Evolutionary conservation across 2,113 vertebrate genomes (phyloP).

Genomic region (Clarias gariepinus): DNA sequence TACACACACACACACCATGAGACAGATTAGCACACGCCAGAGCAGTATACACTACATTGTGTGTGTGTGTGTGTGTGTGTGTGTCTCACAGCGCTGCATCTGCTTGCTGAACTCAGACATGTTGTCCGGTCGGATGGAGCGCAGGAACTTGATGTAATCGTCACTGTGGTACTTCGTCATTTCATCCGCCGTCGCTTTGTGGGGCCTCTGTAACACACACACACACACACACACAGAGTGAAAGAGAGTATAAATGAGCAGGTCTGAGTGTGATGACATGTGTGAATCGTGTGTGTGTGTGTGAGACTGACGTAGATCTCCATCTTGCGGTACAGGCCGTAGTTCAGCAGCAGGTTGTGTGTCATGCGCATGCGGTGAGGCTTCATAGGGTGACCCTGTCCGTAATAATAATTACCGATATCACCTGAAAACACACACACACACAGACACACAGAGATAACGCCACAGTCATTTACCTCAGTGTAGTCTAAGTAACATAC

Average conservation of each 20-base stretch:
- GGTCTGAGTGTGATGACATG: too few species aligned
- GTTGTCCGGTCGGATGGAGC: constrained; percentile 96
- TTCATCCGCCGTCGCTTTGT: constrained; percentile 95
- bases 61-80: neutral
- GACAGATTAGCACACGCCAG: neutral
- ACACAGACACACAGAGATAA: neutral
- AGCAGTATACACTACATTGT: neutral
- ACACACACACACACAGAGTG: neutral
- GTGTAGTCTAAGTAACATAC: too few species aligned
- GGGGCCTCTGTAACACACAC: constrained; percentile 80
- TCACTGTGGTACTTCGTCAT: constrained; percentile 99
- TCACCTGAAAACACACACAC: constrained; percentile 75
- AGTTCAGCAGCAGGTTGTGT: constrained; percentile 97
- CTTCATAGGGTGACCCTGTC: constrained; percentile 98
- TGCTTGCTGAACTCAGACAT: constrained; percentile 99
- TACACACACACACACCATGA: constrained; percentile 54
- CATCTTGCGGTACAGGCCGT: constrained; percentile 98
- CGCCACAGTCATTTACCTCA: too few species aligned
- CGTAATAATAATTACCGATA: constrained; percentile 98
- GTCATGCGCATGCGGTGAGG: constrained; percentile 98
- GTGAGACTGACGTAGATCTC: constrained; percentile 91
- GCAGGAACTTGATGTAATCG: constrained; percentile 96
- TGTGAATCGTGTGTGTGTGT: neutral
- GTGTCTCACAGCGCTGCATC: constrained; percentile 95
- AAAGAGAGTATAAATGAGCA: too few species aligned